Evolutionary conservation across 2,888 invertebrate genomes (phyloP).

Genomic region (Aspidiotus destructor): DNA sequence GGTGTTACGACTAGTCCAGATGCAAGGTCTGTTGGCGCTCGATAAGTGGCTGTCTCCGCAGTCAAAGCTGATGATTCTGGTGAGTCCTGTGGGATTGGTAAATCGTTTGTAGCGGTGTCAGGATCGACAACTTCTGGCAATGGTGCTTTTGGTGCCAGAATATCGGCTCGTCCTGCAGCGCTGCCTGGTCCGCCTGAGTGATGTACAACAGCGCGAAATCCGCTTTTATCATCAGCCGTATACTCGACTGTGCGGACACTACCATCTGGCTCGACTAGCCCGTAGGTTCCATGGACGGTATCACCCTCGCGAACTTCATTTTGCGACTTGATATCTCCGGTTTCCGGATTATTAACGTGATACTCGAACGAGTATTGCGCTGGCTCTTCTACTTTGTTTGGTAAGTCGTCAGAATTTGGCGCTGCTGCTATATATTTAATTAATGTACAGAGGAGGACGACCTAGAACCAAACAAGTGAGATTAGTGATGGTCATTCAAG

Average conservation of each 20-base stretch:
- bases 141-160: background rate
- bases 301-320: slow-evolving; percentile 27
- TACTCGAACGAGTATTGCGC: slow-evolving; percentile 26
- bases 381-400: slow-evolving; percentile 10
- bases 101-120: slow-evolving; percentile 3
- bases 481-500: no score
- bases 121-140: background rate
- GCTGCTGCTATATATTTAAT: background rate
- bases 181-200: slow-evolving; percentile 12
- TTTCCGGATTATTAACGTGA: slow-evolving; percentile 28
- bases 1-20: background rate
- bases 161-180: background rate
- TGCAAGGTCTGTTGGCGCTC: background rate
- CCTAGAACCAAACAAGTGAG: no score
- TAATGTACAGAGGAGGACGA: no score
- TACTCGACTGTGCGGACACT: slow-evolving; percentile 28
- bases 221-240: slow-evolving; percentile 23
- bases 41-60: background rate
- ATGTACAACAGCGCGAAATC: slow-evolving; percentile 24
- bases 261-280: slow-evolving; percentile 30
- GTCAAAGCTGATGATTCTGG: background rate
- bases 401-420: background rate
- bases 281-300: slow-evolving; percentile 25
- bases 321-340: slow-evolving; percentile 28
- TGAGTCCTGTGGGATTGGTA: background rate